Percentiles rank a stretch among this genome's conserved stretches.
These are phyloP conservation scores for Siniperca obscura DNA, from an alignment of 2,797 vertebrate species.

Conservation along the genomic window DNA sequence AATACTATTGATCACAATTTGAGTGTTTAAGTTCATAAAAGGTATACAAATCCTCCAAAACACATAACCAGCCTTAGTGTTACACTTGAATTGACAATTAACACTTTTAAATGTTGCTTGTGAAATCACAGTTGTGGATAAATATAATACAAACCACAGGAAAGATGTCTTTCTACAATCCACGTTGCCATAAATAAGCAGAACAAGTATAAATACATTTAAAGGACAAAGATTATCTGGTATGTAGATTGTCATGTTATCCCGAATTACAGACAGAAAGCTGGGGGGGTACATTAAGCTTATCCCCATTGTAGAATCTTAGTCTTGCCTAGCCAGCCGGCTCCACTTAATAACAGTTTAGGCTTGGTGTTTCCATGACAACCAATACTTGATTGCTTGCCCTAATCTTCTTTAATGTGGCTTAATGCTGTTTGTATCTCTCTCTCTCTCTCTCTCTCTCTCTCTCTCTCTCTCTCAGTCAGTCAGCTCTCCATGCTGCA, in stretches of 20 bases:
- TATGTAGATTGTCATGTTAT: conserved; percentile 74
- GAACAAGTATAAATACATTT: conserved; percentile 73
- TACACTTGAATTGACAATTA: conserved; percentile 21
- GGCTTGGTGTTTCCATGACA: conserved; percentile 80
- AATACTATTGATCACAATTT: conserved; percentile 1
- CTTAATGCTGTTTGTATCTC: conserved; percentile 78
- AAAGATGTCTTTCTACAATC: conserved; percentile 6
- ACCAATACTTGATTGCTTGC: conserved; percentile 84
- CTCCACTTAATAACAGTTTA: conserved; percentile 81
- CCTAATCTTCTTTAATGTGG: conserved; percentile 86
- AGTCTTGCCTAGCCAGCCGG: conserved; percentile 69
- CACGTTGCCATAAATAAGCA: conserved; percentile 68
- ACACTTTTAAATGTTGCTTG: background rate
- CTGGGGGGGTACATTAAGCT: conserved; percentile 49
- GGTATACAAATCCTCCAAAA: background rate
- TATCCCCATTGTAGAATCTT: conserved; percentile 74
- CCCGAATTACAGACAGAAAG: conserved; percentile 72
- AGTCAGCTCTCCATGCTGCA: conserved; percentile 20
- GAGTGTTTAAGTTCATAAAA: background rate
- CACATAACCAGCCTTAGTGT: background rate
- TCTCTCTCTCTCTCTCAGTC: conserved; percentile 11
- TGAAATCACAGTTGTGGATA: background rate
- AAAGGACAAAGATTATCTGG: conserved; percentile 77
- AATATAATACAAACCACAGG: conserved; percentile 19
- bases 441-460: conserved; percentile 14